Evolutionary conservation across 2,797 vertebrate genomes (phyloP).

Genomic region (Sylvilagus floridanus): DNA sequence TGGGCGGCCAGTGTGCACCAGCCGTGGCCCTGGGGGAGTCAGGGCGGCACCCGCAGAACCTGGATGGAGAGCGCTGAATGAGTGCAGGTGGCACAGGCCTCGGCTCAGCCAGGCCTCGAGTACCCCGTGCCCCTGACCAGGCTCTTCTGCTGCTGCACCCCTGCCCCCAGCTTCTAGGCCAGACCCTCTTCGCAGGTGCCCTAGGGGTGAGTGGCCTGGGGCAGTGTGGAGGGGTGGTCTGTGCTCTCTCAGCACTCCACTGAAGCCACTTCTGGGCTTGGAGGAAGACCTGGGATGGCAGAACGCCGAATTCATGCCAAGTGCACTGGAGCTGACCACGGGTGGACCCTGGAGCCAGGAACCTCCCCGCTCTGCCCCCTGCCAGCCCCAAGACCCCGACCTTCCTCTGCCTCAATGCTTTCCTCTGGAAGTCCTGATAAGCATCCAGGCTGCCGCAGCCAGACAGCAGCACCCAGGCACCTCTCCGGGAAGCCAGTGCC

Average conservation of each 20-base stretch:
- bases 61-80: background rate
- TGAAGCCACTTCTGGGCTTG: background rate
- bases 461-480: background rate
- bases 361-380: background rate
- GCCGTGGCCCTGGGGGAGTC: background rate
- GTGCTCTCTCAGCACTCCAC: background rate
- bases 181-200: background rate
- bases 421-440: background rate
- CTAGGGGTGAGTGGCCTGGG: background rate
- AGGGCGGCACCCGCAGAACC: background rate
- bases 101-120: background rate
- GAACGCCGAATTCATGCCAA: background rate
- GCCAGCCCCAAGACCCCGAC: background rate
- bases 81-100: no score
- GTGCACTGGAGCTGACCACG: background rate
- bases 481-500: background rate
- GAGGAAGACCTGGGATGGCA: background rate
- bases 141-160: background rate
- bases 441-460: background rate
- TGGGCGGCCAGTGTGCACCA: background rate
- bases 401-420: background rate
- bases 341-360: background rate
- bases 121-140: background rate
- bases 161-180: background rate
- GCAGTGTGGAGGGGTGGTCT: background rate